Evolutionary conservation across 2,888 invertebrate genomes (phyloP).

Genomic region (Gymnosoma rotundatum): DNA sequence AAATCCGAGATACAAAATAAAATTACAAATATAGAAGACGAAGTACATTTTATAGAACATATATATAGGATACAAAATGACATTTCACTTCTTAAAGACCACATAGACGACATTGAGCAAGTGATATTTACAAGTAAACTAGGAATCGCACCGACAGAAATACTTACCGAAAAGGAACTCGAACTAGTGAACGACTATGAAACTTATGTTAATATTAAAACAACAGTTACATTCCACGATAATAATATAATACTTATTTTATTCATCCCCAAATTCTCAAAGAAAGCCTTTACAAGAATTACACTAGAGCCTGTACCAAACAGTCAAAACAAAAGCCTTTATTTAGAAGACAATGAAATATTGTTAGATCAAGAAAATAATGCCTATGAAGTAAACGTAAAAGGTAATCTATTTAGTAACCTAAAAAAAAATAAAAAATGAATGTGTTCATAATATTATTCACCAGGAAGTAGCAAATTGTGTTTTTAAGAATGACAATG

Average conservation of each 20-base stretch:
- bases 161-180: constrained; percentile 53
- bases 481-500: constrained; percentile 29
- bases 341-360: constrained; percentile 32
- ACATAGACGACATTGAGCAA: constrained; percentile 61
- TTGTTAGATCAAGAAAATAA: constrained; percentile 44
- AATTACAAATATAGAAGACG: constrained; percentile 66
- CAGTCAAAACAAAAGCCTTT: constrained; percentile 28
- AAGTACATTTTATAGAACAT: constrained; percentile 65
- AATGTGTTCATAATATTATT: constrained; percentile 48
- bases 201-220: constrained; percentile 56
- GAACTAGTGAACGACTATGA: constrained; percentile 53
- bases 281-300: constrained; percentile 38
- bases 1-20: constrained; percentile 53
- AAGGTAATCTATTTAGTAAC: constrained; percentile 46
- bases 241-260: constrained; percentile 56
- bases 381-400: constrained; percentile 29
- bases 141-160: constrained; percentile 58
- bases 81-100: constrained; percentile 55
- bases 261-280: constrained; percentile 40
- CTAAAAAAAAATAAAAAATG: constrained; percentile 24
- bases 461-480: constrained; percentile 54
- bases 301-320: constrained; percentile 46
- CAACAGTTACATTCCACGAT: constrained; percentile 56
- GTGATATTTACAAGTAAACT: constrained; percentile 63
- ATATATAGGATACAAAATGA: constrained; percentile 68